phyloP scores from a whole-genome alignment of 2,113 vertebrate species.

The Irena cyanogastra region DNA sequence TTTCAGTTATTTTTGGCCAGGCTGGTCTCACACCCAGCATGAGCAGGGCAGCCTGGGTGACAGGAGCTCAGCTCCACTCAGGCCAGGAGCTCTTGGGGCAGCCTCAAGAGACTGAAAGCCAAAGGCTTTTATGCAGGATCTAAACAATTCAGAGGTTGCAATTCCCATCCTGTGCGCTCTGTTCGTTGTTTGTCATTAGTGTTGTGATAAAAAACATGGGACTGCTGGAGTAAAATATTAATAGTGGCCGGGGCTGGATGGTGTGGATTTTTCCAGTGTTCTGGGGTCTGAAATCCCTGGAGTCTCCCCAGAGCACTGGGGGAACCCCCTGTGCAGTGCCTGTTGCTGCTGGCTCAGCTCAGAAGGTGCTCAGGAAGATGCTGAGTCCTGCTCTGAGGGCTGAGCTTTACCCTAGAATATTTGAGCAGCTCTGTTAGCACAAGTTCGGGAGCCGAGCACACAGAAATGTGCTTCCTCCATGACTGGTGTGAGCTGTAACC shows the following conservation, averaged over 20 bases:
- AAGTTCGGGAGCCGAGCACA: not conserved
- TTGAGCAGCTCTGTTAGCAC: not conserved
- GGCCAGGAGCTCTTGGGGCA: not conserved
- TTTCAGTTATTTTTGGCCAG: not conserved
- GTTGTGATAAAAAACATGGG: not conserved
- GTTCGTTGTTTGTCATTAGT: not conserved
- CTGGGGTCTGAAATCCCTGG: not conserved
- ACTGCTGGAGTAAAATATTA: not conserved
- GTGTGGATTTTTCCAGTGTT: not conserved
- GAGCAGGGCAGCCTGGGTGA: not conserved
- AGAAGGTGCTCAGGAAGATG: not conserved
- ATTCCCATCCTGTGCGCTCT: not conserved
- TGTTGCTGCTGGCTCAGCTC: not conserved
- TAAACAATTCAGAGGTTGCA: not conserved
- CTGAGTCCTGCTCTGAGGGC: not conserved
- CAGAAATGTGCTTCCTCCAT: not conserved
- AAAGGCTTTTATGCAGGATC: not conserved
- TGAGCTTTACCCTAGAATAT: not conserved
- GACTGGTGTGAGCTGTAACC: not conserved
- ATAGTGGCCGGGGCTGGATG: not conserved
- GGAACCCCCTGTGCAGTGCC: accelerated
- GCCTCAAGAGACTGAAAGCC: not conserved
- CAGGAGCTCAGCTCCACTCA: not conserved
- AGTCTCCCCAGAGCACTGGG: not conserved
- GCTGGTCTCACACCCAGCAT: not conserved